A percentile compares a stretch with the other conserved stretches of the same genome.
These are phyloP conservation scores for Eupristina koningsbergeri DNA, from an alignment of 1,140 invertebrate species.

Conservation along the genomic window DNA sequence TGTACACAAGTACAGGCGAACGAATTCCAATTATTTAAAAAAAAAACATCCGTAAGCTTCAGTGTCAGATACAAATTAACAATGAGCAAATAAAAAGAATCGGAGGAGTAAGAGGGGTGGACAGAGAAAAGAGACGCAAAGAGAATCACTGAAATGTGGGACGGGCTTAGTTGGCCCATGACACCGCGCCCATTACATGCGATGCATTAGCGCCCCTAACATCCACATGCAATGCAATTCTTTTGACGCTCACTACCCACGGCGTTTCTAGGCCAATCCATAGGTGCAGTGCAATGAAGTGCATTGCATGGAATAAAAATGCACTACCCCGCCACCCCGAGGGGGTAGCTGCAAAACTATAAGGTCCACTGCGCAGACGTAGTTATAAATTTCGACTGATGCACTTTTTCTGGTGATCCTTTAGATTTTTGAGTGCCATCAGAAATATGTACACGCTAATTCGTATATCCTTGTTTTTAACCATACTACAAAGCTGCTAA, in stretches of 20 bases:
- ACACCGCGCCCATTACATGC: slow-evolving; percentile 62
- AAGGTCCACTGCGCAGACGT: slow-evolving; percentile 6
- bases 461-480: too few species aligned
- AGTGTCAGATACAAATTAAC: background rate
- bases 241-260: background rate
- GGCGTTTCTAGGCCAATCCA: slow-evolving; percentile 42
- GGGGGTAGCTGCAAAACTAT: background rate
- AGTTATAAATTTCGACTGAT: too few species aligned
- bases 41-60: background rate
- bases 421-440: background rate
- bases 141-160: slow-evolving; percentile 66
- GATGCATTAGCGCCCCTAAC: slow-evolving; percentile 8
- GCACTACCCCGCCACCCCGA: too few species aligned
- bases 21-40: too few species aligned
- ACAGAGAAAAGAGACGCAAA: slow-evolving; percentile 37
- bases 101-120: background rate
- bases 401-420: background rate
- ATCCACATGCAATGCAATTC: background rate
- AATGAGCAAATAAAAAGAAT: slow-evolving; percentile 25
- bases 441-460: too few species aligned
- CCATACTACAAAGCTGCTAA: too few species aligned
- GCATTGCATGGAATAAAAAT: background rate
- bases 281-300: slow-evolving; percentile 38
- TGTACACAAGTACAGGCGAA: background rate
- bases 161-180: slow-evolving; percentile 67